Percentiles rank a stretch among this genome's conserved stretches.
phyloP scores from a whole-genome alignment of 2,113 vertebrate genomes.

The Thermophis baileyi region DNA sequence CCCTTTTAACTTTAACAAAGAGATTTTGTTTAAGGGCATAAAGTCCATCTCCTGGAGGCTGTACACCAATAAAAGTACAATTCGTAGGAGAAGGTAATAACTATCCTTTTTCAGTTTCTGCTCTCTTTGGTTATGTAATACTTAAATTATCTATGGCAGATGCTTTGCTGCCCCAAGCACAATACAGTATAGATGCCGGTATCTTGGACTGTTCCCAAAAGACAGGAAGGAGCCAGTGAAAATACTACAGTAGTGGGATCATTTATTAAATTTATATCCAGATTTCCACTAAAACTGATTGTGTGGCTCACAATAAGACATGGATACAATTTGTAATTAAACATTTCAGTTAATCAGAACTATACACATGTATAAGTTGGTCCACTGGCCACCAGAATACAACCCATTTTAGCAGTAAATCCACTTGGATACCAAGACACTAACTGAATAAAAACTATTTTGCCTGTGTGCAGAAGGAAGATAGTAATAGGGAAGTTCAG shows the following conservation, averaged over 20 bases:
- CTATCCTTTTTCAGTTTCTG: background rate
- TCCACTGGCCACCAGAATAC: background rate
- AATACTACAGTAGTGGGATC: background rate
- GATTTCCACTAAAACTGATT: background rate
- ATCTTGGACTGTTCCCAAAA: background rate
- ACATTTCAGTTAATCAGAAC: background rate
- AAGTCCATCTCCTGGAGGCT: background rate
- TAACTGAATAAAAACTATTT: background rate
- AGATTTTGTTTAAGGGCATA: background rate
- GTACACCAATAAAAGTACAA: background rate
- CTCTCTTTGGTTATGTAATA: background rate
- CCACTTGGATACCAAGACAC: background rate
- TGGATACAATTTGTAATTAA: background rate
- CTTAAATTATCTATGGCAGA: background rate
- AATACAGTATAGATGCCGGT: background rate
- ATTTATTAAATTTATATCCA: background rate
- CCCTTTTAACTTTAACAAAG: background rate
- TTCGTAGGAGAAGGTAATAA: background rate
- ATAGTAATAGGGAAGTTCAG: background rate
- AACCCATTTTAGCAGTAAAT: background rate
- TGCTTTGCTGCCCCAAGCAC: background rate
- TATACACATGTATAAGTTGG: background rate
- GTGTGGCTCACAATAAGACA: background rate
- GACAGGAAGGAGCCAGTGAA: background rate
- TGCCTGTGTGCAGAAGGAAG: background rate